Conservation (phyloP, 1,140 invertebrate species). For the Acromyrmex charruanus region DNA sequence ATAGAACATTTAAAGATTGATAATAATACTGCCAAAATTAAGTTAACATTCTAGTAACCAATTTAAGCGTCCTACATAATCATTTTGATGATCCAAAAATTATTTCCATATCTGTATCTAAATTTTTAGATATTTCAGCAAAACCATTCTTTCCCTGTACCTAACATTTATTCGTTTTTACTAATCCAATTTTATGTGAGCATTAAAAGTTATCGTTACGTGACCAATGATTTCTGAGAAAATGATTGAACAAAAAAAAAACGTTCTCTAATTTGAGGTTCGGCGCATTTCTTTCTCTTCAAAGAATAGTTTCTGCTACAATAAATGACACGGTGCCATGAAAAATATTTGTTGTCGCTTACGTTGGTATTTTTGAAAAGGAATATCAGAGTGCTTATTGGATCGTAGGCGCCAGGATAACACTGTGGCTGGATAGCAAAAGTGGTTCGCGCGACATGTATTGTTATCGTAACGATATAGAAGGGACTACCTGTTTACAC, state of each 20-base stretch:
- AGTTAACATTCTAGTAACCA: too few relatives aligned
- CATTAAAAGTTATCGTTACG: neutral
- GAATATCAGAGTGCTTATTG: conserved; percentile 64
- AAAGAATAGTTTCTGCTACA: conserved; percentile 40
- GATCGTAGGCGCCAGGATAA: conserved; percentile 63
- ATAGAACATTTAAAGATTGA: too few relatives aligned
- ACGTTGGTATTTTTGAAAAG: conserved; percentile 56
- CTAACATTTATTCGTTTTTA: neutral
- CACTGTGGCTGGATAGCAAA: conserved; percentile 51
- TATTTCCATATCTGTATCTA: too few relatives aligned
- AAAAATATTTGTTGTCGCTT: conserved; percentile 59
- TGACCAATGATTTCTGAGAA: neutral
- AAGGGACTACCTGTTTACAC: conserved; percentile 76
- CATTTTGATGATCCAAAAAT: too few relatives aligned
- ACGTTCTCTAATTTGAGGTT: neutral
- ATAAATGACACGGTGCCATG: conserved; percentile 42
- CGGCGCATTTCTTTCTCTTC: neutral
- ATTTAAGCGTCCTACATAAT: too few relatives aligned
- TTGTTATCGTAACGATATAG: conserved; percentile 79
- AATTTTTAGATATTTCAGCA: too few relatives aligned
- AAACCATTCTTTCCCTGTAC: too few relatives aligned
- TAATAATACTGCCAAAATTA: too few relatives aligned
- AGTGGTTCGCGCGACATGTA: conserved; percentile 68
- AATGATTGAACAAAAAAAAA: neutral
- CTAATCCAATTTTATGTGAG: conserved; percentile 2